Evolutionary conservation across 2,113 vertebrate species (phyloP), one percentile per base, ranked within the genome.

Genomic region (Aptenodytes patagonicus): DNA sequence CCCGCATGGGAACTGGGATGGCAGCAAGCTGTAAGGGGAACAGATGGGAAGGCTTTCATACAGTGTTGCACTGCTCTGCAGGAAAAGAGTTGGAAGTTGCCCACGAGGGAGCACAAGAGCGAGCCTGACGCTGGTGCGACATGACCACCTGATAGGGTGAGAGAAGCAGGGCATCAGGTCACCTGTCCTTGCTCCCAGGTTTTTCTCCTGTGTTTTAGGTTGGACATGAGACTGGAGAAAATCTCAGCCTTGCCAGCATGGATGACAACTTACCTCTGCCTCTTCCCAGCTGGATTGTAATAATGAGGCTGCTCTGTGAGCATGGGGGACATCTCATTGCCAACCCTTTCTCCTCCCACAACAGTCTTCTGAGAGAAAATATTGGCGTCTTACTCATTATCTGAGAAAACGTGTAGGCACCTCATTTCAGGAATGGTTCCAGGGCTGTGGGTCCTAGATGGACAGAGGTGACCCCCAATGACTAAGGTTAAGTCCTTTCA

Each of bases 271-370:
- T 72, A 51, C 26, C n/a, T 69, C 46, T 88, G 29, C 64, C 34
- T 79, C 47, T 86, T 86, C 36, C 26, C 21, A 36, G 46, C 19
- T 86, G 72, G 11, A 32, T 1, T 77, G 14, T 69, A 61, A 34
- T 32, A 68, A 15, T 4, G 24, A 75, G 61, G 21, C 62, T 93
- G 58, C 34, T 65, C 62, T 49, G n/a, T 64, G 72, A 77, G 61
- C 1, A 2, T 0, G 4, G 13, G 13, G 20, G 4, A 1, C 13
- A 11, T 42, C 17, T 87, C 18, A 6, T 51, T 7, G 3, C 32
- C 25, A 38, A 42, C 8, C 3, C 17, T 52, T 71, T 73, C 34
- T 83, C 31, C 64, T 77, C 22, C 36, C 46, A 8, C 49, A 47
- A 4, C 0, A 3, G 20, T 46, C 46, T 42, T 84, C n/a, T 32